Conservation (phyloP, 2,113 vertebrate species). For the Okapia johnstoni region DNA sequence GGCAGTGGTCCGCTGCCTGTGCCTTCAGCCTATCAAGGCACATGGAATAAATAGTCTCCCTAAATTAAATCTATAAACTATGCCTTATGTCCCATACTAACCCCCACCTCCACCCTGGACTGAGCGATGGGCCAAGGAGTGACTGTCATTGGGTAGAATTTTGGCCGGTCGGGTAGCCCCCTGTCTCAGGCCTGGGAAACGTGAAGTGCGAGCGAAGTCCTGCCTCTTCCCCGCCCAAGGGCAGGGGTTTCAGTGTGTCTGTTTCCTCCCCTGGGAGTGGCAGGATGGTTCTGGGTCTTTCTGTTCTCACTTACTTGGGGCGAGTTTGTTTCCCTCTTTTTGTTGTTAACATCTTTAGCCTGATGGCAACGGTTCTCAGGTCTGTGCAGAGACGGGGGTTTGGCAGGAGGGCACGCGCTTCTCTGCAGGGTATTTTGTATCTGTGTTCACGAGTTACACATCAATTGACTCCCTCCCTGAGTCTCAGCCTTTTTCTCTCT, state of each 20-base stretch:
- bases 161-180: not conserved
- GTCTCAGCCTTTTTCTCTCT: not conserved
- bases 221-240: not conserved
- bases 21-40: not conserved
- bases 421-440: not conserved
- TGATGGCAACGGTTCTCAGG: not conserved
- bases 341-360: not conserved
- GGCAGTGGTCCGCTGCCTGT: not conserved
- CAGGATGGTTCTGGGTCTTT: not conserved
- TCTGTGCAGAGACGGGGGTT: not conserved
- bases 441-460: not conserved
- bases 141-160: not conserved
- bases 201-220: not conserved
- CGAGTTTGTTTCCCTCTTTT: not conserved
- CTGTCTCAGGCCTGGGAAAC: not conserved
- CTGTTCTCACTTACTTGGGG: not conserved
- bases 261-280: not conserved
- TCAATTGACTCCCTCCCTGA: not conserved
- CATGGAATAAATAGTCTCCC: not conserved
- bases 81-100: not conserved
- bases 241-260: not conserved
- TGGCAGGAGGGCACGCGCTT: not conserved
- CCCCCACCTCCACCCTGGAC: not conserved
- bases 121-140: not conserved
- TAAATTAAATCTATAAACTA: not conserved